Conservation (phyloP, 2,797 vertebrate genomes). For the Onychomys leucogaster region DNA sequence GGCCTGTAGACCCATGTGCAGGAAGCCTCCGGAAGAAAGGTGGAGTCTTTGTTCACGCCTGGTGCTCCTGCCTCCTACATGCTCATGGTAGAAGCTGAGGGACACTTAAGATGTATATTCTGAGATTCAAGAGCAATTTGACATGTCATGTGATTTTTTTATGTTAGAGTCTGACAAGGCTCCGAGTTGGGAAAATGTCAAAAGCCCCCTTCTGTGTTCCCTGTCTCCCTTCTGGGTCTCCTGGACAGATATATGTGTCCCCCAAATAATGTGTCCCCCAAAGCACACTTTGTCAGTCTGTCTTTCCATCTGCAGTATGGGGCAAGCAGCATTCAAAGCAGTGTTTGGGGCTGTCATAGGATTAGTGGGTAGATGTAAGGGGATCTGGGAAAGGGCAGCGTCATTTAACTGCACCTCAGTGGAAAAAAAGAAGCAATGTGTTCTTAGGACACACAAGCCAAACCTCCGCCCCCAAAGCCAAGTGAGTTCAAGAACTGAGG, state of each 20-base stretch:
- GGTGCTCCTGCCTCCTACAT: not conserved
- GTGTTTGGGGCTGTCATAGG: not conserved
- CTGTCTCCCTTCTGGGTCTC: not conserved
- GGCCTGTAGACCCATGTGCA: accelerated
- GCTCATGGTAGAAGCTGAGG: not conserved
- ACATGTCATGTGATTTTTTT: not conserved
- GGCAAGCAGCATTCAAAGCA: not conserved
- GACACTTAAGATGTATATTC: not conserved
- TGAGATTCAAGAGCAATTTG: not conserved
- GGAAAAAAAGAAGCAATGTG: not conserved
- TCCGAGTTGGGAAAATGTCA: not conserved
- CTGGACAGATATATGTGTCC: not conserved
- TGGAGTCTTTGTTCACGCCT: not conserved
- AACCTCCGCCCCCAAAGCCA: constrained; percentile 34
- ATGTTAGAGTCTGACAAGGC: not conserved
- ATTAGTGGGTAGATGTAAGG: not conserved
- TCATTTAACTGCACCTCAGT: not conserved
- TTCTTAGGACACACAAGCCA: not conserved
- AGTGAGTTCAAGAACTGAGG: constrained; percentile 54
- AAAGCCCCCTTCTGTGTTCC: not conserved
- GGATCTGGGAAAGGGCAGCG: not conserved
- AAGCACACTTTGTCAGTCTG: not conserved
- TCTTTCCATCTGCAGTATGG: not conserved
- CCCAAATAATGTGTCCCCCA: not conserved
- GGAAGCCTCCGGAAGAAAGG: not conserved